Base-by-base conservation (phyloP, 2,888 invertebrate species). In the Drosophila sordidula region DNA sequence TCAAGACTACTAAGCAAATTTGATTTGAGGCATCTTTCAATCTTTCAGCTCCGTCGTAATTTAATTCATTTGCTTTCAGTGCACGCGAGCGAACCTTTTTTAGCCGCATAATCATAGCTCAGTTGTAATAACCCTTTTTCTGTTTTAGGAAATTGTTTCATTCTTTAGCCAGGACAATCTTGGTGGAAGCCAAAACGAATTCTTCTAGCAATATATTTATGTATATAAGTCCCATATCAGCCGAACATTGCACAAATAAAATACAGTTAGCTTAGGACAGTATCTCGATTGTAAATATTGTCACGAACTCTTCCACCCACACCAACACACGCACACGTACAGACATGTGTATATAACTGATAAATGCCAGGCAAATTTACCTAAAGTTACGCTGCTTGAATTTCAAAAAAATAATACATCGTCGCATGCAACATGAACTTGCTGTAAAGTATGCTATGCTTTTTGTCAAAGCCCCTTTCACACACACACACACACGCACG, bases 271-370 rank as follows among this genome's bases (percentile, higher is more conserved):
- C 70, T 74, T 70, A 70, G 79, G 71, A 58, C 75, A 69, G 52
- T 68, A 55, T 65, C 42, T 58, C 75, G 64, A 47, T 75, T 72
- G 84, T 70, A 88, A 85, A 88, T 86, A 88, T 73, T 67, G 87
- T 68, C 88, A 88, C 84, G 70, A 50, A 58, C 66, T 46, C 45
- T 34, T 22, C 58, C 56, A 56, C 56, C 49, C 50, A 14, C 54
- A 39, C 34, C 38, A 12, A 47, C 29, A 49, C 52, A 52, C 22
- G 47, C 36, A 39, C 18, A 41, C 0, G 34, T 1, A 42, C 1
- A 29, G 4, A 29, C 46, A 62, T 38, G 9, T 45, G 14, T 18
- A 51, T 32, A 47, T 39, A 61, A 11, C 14, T 42, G 12, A 44
- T 46, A 81, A 77, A 68, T 66, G 70, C 14, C 52, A 51, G 64